Evolutionary conservation across 2,888 invertebrate genomes (phyloP), one percentile per base, ranked within the genome.

Genomic region (Nomada flava): DNA sequence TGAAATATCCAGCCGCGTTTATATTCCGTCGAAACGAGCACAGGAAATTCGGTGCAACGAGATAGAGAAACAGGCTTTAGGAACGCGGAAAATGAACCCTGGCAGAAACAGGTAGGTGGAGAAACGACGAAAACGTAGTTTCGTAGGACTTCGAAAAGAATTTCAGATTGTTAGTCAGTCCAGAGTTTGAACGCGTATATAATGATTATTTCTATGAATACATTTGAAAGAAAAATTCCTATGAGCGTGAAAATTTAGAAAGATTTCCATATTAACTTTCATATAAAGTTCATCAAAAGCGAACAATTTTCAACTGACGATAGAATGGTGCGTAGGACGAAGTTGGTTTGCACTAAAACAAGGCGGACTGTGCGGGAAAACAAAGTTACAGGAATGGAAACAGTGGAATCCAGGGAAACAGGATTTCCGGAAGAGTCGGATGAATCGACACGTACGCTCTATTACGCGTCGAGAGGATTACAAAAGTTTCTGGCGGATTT

Each of bases 401-500:
- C 53, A 11, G 1, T 7, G 36, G 26, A 10, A 63, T 36, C 42
- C 42, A n/a, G 20, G 76, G 29, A 53, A 55, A 44, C 52, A 44
- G 76, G 26, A 44, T 59, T 74, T 65, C 29, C 26, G 23, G 26
- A 13, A 52, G 18, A 55, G 53, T 55, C 20, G 20, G 26, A 50
- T 20, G 50, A 59, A 29, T 60, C 67, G 67, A 75, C 62, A 62
- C 60, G 84, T 59, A 68, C 64, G 23, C 65, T 59, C 47, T 47
- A 13, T 68, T 68, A 62, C 68, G 36, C 52, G 55, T 20, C 26
- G 68, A n/a, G 62, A 20, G 62, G 83, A 85, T 85, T 85, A 76
- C 78, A 72, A 85, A 86, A 85, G 72, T 76, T 81, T 69, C 53
- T n/a, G 13, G 13, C 11, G 72, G 63, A 78, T 73, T 76, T 76